Evolutionary conservation across 2,888 invertebrate genomes (phyloP).

Genomic region (Cerastis leucographa): DNA sequence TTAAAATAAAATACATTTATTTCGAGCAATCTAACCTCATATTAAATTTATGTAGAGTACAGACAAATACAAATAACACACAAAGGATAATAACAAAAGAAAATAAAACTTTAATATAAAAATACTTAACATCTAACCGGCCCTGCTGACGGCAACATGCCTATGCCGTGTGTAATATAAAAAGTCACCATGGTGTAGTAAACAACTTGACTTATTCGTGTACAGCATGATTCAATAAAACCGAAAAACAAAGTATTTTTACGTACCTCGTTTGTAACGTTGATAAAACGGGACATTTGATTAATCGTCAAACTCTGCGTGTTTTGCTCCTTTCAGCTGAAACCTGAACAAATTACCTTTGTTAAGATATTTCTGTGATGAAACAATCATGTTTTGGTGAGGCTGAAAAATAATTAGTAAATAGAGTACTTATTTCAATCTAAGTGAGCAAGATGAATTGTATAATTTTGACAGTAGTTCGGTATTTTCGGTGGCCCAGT

Average conservation of each 20-base stretch:
- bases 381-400: constrained; percentile 44
- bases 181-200: neutral
- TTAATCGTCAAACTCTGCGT: constrained; percentile 64
- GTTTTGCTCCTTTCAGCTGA: constrained; percentile 38
- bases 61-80: too few species aligned
- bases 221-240: constrained; percentile 53
- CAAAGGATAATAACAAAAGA: too few species aligned
- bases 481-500: too few species aligned
- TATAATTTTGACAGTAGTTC: too few species aligned
- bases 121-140: too few species aligned
- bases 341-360: constrained; percentile 57
- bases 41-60: too few species aligned
- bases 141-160: too few species aligned
- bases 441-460: neutral
- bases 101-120: too few species aligned
- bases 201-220: neutral
- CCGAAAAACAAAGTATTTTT: constrained; percentile 57
- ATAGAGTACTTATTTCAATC: too few species aligned
- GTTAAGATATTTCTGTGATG: constrained; percentile 50
- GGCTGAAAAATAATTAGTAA: constrained; percentile 4
- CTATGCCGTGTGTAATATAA: too few species aligned
- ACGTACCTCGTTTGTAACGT: constrained; percentile 62
- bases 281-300: constrained; percentile 64
- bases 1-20: too few species aligned
- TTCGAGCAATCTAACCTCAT: too few species aligned